These are phyloP conservation scores for Penelope pileata DNA, from an alignment of 2,113 vertebrate species.

Conservation along the genomic window DNA sequence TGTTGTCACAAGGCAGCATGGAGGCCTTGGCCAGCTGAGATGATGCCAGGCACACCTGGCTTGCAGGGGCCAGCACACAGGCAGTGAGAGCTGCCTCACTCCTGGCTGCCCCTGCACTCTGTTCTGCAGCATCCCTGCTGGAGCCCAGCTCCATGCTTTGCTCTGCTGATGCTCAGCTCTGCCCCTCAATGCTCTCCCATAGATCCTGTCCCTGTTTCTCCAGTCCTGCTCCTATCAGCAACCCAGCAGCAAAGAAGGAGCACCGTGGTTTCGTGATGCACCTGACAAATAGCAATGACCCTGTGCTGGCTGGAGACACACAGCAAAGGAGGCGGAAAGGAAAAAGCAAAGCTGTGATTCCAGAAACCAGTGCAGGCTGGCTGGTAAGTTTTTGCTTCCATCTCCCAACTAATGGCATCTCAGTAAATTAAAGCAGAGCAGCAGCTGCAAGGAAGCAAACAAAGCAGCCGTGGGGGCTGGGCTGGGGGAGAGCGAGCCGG, in stretches of 20 bases:
- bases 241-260: not conserved
- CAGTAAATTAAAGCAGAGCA: slow-evolving; percentile 43
- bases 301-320: not conserved
- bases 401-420: not conserved
- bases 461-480: slow-evolving; percentile 25
- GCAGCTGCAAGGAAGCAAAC: slow-evolving; percentile 56
- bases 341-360: not conserved
- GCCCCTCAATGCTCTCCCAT: not conserved
- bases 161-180: not conserved
- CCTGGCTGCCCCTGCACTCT: not conserved
- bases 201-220: not conserved
- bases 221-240: not conserved
- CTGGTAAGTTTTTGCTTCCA: slow-evolving; percentile 35
- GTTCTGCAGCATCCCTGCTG: not conserved
- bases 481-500: not conserved
- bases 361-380: not conserved
- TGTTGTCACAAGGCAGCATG: not conserved
- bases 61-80: not conserved
- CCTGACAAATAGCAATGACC: not conserved
- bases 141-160: fast-evolving
- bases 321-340: not conserved
- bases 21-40: not conserved
- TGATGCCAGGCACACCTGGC: not conserved
- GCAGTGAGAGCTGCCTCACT: not conserved
- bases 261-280: not conserved